Evolutionary conservation across 2,888 invertebrate species (phyloP).

Genomic region (Lochmaea crataegi): DNA sequence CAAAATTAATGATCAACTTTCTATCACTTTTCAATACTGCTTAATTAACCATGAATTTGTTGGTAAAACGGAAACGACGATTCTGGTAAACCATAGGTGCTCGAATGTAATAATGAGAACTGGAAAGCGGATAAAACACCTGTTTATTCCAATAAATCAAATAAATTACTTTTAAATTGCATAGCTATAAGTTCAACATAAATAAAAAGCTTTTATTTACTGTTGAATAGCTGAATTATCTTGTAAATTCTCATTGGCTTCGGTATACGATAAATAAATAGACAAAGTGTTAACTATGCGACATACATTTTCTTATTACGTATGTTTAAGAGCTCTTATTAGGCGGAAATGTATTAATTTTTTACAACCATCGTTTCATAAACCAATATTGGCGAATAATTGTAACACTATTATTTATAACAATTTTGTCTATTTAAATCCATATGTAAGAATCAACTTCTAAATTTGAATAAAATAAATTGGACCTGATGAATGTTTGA

Average conservation of each 20-base stretch:
- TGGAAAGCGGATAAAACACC: conserved; percentile 19
- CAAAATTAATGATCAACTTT: no score
- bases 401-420: no score
- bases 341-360: no score
- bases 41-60: neutral
- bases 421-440: no score
- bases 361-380: no score
- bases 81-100: no score
- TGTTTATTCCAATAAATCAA: conserved; percentile 31
- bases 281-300: neutral
- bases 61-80: conserved; percentile 1
- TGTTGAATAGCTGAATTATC: neutral
- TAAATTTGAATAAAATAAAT: no score
- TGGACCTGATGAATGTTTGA: no score
- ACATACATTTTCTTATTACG: neutral
- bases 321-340: no score
- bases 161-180: conserved; percentile 27
- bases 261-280: neutral
- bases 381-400: no score
- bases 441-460: no score
- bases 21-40: neutral
- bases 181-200: neutral
- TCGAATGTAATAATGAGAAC: conserved; percentile 9
- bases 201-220: conserved; percentile 8
- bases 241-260: neutral